Conservation (phyloP, 1,140 invertebrate species). For the Argopecten irradians region DNA sequence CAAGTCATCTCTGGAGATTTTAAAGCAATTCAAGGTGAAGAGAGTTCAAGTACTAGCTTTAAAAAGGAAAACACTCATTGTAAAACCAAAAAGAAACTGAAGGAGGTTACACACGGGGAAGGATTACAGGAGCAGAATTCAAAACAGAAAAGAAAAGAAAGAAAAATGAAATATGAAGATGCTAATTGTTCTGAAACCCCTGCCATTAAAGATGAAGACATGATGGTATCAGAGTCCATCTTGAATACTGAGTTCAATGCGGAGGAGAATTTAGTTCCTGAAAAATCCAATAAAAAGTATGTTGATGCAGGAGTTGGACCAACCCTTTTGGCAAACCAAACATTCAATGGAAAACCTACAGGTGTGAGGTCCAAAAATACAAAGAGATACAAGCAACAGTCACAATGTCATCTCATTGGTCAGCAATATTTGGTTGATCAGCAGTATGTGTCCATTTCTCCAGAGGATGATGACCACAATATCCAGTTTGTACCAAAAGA, state of each 20-base stretch:
- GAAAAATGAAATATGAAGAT: neutral
- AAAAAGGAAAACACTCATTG: neutral
- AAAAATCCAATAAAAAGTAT: neutral
- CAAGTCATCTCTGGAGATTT: neutral
- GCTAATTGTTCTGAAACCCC: neutral
- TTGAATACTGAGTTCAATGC: neutral
- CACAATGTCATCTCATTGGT: neutral
- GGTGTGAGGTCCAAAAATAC: neutral
- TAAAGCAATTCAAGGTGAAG: neutral
- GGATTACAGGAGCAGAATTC: neutral
- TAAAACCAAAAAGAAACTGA: neutral
- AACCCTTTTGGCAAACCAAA: neutral
- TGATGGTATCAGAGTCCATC: neutral
- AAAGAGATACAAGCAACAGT: neutral
- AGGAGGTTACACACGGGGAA: neutral
- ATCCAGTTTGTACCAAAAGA: neutral
- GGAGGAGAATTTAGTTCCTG: neutral
- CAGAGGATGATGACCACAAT: neutral
- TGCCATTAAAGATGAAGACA: neutral
- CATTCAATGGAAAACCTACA: neutral
- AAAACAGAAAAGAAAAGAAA: neutral
- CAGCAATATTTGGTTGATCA: slow-evolving; percentile 13
- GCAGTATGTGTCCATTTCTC: neutral
- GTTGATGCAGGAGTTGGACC: slow-evolving; percentile 5
- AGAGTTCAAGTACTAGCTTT: too few species aligned